Base-by-base conservation (phyloP, 2,113 vertebrate genomes). In the Suncus etruscus region DNA sequence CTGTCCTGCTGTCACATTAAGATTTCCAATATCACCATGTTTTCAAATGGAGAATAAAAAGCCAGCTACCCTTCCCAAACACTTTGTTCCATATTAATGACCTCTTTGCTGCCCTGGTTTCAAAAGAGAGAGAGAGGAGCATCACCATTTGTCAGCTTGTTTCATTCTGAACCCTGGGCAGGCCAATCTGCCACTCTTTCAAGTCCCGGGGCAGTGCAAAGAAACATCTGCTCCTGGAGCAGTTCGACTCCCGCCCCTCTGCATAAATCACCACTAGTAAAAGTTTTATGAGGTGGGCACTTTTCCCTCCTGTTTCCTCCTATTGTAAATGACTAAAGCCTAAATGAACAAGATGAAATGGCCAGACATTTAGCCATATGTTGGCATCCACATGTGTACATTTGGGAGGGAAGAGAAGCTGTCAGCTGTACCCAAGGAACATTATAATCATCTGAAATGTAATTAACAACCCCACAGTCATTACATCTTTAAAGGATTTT, bases 131-230 rank as follows among this genome's bases (percentile, higher is more conserved):
- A 16, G 69, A 70, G 29, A 22, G 9, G 11, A 48, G 2, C 84
- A 90, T 83, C 61, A 48, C 18, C 47, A 32, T 96, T 89, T 90
- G 22, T 81, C 87, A 83, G 72, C 83, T 45, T 95, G 51, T 94
- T 87, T 96, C 66, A 80, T 88, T 88, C 5, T 95, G 58, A 97
- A 72, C 83, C 89, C 78, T 76, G 93, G 69, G 72, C 95, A 95
- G 80, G 90, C 7, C 82, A 84, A 92, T 93, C 94, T 96, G 83
- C 85, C 87, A 90, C 78, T 90, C 76, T 91, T 86, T 66, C 32
- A 82, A 66, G 75, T 96, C 82, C 87, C 27, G 39, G 31, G 8
- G 11, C 25, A 95, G 83, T 25, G 2, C 6, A 39, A 91, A 77
- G n/a, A 80, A 92, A 94, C 91, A 96, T 87, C 92, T 96, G 87